phyloP scores from a whole-genome alignment of 1,140 invertebrate genomes.

The Glomeris maerens region DNA sequence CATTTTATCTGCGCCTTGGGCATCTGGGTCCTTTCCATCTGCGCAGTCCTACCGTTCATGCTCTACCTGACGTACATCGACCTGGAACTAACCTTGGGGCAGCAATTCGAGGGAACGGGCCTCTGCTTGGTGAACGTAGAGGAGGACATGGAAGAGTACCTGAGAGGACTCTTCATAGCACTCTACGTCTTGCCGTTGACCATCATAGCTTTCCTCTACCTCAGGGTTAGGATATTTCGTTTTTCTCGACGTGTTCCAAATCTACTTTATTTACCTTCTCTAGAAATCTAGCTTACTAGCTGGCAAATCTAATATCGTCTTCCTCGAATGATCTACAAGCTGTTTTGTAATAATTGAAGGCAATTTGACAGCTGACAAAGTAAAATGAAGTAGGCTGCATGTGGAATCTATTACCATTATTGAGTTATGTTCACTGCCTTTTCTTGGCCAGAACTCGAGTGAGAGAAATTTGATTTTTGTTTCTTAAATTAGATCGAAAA shows the following conservation, averaged over 20 bases:
- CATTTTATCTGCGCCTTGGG: conserved; percentile 48
- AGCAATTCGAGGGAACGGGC: conserved; percentile 21
- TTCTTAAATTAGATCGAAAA: too few species aligned
- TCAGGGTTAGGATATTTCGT: conserved; percentile 33
- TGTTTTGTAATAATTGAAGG: not conserved
- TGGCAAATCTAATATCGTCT: not conserved
- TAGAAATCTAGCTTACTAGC: not conserved
- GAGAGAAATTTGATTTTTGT: too few species aligned
- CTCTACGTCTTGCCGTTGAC: conserved; percentile 45
- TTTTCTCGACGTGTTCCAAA: conserved; percentile 27
- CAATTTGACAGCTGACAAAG: too few species aligned
- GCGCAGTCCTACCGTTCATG: conserved; percentile 53
- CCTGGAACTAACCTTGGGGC: conserved; percentile 36
- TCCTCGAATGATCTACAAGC: not conserved
- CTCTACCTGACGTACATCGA: conserved; percentile 56
- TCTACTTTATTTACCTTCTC: not conserved
- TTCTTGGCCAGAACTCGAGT: too few species aligned
- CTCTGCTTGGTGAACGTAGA: conserved; percentile 30
- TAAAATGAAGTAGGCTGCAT: too few species aligned
- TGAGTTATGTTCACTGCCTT: too few species aligned
- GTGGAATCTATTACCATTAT: too few species aligned
- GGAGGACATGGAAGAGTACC: conserved; percentile 31
- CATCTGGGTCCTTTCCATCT: conserved; percentile 51
- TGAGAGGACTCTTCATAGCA: conserved; percentile 29
- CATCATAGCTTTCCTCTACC: conserved; percentile 44